Conservation (phyloP, 2,797 vertebrate species). For the Lates japonicus region DNA sequence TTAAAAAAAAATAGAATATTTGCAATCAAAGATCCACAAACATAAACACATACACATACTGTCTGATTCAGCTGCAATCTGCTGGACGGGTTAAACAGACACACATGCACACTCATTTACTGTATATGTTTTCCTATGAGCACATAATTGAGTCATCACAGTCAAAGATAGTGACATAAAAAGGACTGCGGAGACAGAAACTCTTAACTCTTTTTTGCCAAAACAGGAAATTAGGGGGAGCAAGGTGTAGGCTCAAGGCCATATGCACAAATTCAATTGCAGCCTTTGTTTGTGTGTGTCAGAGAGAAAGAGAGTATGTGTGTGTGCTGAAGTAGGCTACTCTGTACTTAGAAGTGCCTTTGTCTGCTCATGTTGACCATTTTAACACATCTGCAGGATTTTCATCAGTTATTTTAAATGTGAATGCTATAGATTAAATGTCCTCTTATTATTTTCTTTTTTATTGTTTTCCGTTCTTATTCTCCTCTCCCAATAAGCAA, state of each 20-base stretch:
- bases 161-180: slow-evolving; percentile 36
- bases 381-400: slow-evolving; percentile 48
- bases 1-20: not conserved
- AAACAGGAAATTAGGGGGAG: slow-evolving; percentile 73
- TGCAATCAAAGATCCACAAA: not conserved
- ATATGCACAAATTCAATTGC: slow-evolving; percentile 58
- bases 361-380: slow-evolving; percentile 58
- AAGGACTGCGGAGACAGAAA: slow-evolving; percentile 25
- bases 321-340: slow-evolving; percentile 17
- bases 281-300: slow-evolving; percentile 51
- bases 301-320: slow-evolving; percentile 1
- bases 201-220: slow-evolving; percentile 38
- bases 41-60: not conserved
- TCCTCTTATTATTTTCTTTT: not conserved
- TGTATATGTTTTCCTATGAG: not conserved
- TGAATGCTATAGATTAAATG: not conserved
- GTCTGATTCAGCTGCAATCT: not conserved
- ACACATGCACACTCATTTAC: not conserved
- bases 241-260: slow-evolving; percentile 52
- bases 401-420: slow-evolving; percentile 20
- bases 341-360: slow-evolving; percentile 58
- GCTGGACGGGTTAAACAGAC: slow-evolving; percentile 2
- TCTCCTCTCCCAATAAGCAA: not conserved
- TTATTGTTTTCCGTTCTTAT: no score
- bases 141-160: slow-evolving; percentile 29